These are phyloP conservation scores for Noctua janthina DNA, from an alignment of 2,888 invertebrate genomes.

Conservation along the genomic window DNA sequence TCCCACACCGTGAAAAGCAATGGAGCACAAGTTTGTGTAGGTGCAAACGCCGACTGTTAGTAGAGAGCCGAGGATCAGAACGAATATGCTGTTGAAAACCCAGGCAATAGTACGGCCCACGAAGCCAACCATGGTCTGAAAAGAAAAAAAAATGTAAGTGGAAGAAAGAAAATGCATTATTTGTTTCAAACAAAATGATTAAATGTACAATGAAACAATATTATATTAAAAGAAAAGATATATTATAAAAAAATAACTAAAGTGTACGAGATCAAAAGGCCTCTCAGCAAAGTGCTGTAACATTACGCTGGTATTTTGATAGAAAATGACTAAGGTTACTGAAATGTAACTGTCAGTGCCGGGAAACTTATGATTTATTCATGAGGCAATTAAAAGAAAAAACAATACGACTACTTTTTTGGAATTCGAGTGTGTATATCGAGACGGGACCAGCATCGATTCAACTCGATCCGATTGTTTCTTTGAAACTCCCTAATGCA, in stretches of 20 bases:
- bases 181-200: too few species aligned
- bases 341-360: neutral
- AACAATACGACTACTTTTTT: neutral
- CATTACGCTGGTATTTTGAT: too few species aligned
- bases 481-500: neutral
- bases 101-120: conserved; percentile 82
- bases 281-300: too few species aligned
- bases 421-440: neutral
- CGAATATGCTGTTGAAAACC: conserved; percentile 83
- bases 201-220: too few species aligned
- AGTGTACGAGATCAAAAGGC: too few species aligned
- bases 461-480: neutral
- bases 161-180: too few species aligned
- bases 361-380: too few species aligned
- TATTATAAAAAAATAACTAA: too few species aligned
- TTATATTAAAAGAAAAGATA: too few species aligned
- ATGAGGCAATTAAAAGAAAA: too few species aligned
- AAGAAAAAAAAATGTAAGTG: conserved; percentile 43
- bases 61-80: conserved; percentile 88
- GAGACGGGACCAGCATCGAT: too few species aligned
- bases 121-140: conserved; percentile 83
- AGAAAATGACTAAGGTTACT: neutral
- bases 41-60: conserved; percentile 89
- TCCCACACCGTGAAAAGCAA: conserved; percentile 91
- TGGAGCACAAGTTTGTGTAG: conserved; percentile 91